phyloP scores from a whole-genome alignment of 2,113 vertebrate genomes.

The Antechinus flavipes region DNA sequence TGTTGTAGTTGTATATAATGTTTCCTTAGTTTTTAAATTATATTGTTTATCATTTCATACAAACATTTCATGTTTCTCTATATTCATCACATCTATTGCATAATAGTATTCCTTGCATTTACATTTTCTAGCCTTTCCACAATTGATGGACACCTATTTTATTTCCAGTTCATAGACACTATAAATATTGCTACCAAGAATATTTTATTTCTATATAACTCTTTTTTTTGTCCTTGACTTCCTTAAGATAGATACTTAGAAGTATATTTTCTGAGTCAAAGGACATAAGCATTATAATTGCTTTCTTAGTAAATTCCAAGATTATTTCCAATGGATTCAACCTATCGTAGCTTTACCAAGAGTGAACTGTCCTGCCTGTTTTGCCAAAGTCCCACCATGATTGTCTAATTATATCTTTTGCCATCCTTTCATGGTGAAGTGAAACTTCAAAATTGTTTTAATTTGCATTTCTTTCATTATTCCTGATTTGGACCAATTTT shows the following conservation, averaged over 20 bases:
- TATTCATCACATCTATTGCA: background rate
- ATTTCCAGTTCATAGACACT: background rate
- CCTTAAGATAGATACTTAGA: background rate
- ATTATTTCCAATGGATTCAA: background rate
- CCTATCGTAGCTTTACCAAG: background rate
- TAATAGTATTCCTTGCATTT: background rate
- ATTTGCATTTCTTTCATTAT: background rate
- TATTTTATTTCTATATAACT: background rate
- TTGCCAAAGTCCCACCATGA: background rate
- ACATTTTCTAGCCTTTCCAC: background rate
- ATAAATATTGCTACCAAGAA: background rate
- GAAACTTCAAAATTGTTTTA: background rate
- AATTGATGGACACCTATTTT: background rate
- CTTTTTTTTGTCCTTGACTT: background rate
- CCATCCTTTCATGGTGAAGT: background rate
- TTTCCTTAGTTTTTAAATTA: background rate
- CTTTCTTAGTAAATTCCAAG: background rate
- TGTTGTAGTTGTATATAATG: background rate
- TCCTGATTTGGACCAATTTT: background rate
- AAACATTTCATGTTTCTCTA: background rate
- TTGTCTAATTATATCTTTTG: background rate
- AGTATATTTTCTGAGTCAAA: background rate
- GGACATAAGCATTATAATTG: background rate
- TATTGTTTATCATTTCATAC: background rate
- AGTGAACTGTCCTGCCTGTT: background rate